phyloP scores from a whole-genome alignment of 2,888 invertebrate genomes.

The Lathronympha strigana region DNA sequence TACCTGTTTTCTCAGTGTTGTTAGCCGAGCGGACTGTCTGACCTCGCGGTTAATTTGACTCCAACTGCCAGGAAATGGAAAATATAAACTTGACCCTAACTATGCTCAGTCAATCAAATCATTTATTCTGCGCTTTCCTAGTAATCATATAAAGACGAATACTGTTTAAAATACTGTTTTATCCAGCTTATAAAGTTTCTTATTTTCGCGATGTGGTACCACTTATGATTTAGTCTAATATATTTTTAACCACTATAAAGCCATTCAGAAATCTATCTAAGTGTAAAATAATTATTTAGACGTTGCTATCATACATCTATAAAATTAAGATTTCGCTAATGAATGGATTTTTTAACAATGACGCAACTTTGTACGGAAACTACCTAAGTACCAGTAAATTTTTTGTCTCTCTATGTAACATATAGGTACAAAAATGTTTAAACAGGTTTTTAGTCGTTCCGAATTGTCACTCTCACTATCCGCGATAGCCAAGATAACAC shows the following conservation, averaged over 20 bases:
- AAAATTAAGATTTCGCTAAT: neutral
- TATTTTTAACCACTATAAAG: too few species aligned
- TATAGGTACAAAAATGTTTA: neutral
- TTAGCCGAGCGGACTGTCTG: constrained; percentile 60
- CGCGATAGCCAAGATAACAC: constrained; percentile 34
- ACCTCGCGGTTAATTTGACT: constrained; percentile 62
- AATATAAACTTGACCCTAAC: constrained; percentile 55
- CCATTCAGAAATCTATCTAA: too few species aligned
- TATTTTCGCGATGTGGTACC: too few species aligned
- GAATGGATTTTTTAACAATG: neutral
- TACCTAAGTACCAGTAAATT: neutral
- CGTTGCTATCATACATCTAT: neutral
- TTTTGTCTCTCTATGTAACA: constrained; percentile 37
- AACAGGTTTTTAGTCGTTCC: constrained; percentile 16
- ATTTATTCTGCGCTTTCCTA: constrained; percentile 49
- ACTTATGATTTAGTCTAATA: too few species aligned
- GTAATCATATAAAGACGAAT: constrained; percentile 23
- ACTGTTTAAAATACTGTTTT: too few species aligned
- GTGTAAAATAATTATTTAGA: too few species aligned
- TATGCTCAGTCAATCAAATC: constrained; percentile 54
- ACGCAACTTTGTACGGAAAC: neutral
- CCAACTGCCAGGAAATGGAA: constrained; percentile 58
- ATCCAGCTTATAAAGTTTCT: too few species aligned
- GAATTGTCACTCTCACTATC: constrained; percentile 36
- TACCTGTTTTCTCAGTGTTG: constrained; percentile 56